phyloP scores from a whole-genome alignment of 2,888 invertebrate species.

The Rotaria socialis region DNA sequence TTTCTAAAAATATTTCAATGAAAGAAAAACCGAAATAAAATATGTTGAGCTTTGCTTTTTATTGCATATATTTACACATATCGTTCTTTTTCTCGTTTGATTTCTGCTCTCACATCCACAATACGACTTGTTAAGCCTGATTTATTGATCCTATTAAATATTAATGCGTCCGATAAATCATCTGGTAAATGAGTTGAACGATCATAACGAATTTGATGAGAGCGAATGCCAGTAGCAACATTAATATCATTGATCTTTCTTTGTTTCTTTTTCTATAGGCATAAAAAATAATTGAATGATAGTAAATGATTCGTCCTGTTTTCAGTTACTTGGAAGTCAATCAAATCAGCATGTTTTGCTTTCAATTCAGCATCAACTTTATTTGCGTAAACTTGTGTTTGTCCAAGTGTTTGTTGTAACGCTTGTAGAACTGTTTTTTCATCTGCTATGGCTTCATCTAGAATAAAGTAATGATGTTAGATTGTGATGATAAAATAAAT shows the following conservation, averaged over 20 bases:
- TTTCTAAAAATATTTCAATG: slow-evolving; percentile 8
- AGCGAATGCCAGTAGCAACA: slow-evolving; percentile 55
- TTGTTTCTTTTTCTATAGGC: slow-evolving; percentile 63
- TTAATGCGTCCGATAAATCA: slow-evolving; percentile 55
- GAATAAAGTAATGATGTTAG: neutral
- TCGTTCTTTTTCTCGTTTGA: slow-evolving; percentile 56
- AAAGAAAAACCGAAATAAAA: no score
- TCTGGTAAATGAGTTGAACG: slow-evolving; percentile 54
- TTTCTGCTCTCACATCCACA: slow-evolving; percentile 58
- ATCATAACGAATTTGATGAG: slow-evolving; percentile 58
- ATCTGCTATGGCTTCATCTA: slow-evolving; percentile 16
- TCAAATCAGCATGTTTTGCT: slow-evolving; percentile 49
- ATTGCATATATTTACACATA: slow-evolving; percentile 52
- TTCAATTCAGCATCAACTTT: slow-evolving; percentile 47
- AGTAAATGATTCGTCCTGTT: no score
- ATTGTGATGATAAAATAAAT: neutral
- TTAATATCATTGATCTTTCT: slow-evolving; percentile 72
- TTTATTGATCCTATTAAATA: slow-evolving; percentile 56
- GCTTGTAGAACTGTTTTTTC: slow-evolving; percentile 37
- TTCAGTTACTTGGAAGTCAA: slow-evolving; percentile 6
- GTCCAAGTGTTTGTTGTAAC: slow-evolving; percentile 37
- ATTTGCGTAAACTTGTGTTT: neutral
- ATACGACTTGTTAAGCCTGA: slow-evolving; percentile 55
- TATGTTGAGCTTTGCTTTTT: no score
- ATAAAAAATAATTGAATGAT: neutral